A percentile compares a stretch with the other conserved stretches of the same genome.
These are phyloP conservation scores for Silurus aristotelis DNA, from an alignment of 2,797 vertebrate species.

Conservation along the genomic window DNA sequence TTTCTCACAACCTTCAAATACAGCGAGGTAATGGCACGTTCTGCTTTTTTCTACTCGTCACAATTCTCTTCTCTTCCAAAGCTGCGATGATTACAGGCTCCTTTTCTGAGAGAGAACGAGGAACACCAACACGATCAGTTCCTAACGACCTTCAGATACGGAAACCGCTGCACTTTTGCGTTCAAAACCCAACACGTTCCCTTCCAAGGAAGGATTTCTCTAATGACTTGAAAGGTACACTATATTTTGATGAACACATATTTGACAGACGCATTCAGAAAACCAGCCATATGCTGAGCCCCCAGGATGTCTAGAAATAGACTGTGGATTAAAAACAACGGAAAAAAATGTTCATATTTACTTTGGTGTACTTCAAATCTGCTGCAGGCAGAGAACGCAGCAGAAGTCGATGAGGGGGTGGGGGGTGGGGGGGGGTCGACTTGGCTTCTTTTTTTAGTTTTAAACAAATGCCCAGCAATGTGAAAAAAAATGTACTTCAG, in stretches of 20 bases:
- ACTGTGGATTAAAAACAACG: slow-evolving; percentile 16
- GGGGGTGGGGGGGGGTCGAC: neutral
- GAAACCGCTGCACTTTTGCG: too few relatives aligned
- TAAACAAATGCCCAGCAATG: slow-evolving; percentile 3
- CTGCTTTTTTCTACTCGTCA: neutral
- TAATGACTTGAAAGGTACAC: slow-evolving; percentile 13
- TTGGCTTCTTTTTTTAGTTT: neutral
- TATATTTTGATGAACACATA: neutral
- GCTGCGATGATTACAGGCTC: too few relatives aligned
- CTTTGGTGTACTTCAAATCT: neutral
- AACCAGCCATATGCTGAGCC: slow-evolving; percentile 10
- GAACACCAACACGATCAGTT: too few relatives aligned
- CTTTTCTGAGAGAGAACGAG: too few relatives aligned
- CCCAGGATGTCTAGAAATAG: slow-evolving; percentile 6
- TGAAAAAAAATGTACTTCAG: neutral
- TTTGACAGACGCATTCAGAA: slow-evolving; percentile 18
- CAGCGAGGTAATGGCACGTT: neutral
- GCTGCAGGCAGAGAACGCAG: slow-evolving; percentile 16
- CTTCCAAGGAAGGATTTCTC: slow-evolving; percentile 14
- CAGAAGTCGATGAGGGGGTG: neutral
- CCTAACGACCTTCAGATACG: too few relatives aligned
- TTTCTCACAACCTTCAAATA: neutral
- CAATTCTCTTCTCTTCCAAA: neutral
- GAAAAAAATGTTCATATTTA: neutral
- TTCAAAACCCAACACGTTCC: too few relatives aligned